Conservation (phyloP, 2,888 invertebrate species). For the Yponomeuta plumbellus region DNA sequence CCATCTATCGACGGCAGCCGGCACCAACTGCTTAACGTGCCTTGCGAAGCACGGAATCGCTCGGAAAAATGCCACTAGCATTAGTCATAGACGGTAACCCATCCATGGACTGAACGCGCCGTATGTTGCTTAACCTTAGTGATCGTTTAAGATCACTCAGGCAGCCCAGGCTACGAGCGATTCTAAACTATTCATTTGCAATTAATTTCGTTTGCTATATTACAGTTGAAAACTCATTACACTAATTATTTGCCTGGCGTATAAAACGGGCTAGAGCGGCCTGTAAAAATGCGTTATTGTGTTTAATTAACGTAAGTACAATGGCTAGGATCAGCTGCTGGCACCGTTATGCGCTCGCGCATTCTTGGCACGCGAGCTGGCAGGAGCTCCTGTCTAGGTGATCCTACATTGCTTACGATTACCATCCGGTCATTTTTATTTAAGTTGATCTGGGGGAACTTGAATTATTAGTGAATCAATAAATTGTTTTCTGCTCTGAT, state of each 20-base stretch:
- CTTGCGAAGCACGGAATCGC: no score
- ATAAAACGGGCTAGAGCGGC: slow-evolving; percentile 18
- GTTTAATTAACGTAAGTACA: slow-evolving; percentile 61
- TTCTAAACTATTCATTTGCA: slow-evolving; percentile 4
- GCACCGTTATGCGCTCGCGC: slow-evolving; percentile 66
- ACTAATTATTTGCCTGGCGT: slow-evolving; percentile 12
- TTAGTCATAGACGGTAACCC: no score
- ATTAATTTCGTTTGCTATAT: slow-evolving; percentile 13
- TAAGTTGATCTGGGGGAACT: not conserved
- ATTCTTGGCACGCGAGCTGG: slow-evolving; percentile 50
- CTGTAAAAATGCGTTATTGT: slow-evolving; percentile 32
- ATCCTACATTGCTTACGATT: not conserved
- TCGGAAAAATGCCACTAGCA: no score
- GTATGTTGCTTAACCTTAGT: no score
- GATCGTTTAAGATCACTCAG: no score
- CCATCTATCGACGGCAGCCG: no score
- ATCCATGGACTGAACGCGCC: no score
- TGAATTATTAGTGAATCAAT: no score
- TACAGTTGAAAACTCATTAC: slow-evolving; percentile 14
- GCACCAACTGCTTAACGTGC: no score
- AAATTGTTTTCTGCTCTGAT: no score
- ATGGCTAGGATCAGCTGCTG: slow-evolving; percentile 58
- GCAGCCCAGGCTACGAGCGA: no score
- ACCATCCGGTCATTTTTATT: not conserved
- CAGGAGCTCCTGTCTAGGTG: not conserved